Percentiles rank a stretch among this genome's conserved stretches.
Conservation (phyloP, 2,888 invertebrate species). For the Teleogryllus oceanicus region DNA sequence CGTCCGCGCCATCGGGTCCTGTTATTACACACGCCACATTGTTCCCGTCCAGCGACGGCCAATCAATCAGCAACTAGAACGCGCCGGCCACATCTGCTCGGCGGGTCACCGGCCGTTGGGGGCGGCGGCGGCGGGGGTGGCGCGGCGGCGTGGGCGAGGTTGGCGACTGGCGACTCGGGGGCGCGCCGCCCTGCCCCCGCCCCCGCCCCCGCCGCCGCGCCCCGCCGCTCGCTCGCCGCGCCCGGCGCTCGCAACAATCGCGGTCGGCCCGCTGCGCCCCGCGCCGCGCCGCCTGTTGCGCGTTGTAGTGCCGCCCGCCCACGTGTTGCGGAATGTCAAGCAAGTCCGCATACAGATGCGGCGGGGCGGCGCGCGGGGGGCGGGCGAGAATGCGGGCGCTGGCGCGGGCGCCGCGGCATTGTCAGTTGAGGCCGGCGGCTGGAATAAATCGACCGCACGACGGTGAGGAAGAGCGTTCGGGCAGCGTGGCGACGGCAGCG, state of each 20-base stretch:
- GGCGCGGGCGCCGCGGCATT: not conserved
- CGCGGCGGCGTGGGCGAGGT: not conserved
- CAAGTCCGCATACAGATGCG: slow-evolving; percentile 6
- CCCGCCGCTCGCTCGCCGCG: not conserved
- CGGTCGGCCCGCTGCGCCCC: not conserved
- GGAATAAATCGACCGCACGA: slow-evolving; percentile 3
- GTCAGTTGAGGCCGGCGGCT: not conserved
- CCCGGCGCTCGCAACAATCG: not conserved
- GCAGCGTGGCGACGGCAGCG: not conserved
- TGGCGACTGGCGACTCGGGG: not conserved
- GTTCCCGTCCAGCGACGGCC: slow-evolving; percentile 5
- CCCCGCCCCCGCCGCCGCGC: not conserved
- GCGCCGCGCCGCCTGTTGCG: not conserved
- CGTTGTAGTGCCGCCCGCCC: slow-evolving; percentile 5
- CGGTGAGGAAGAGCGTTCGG: not conserved
- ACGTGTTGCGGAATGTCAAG: slow-evolving; percentile 18
- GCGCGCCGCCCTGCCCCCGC: not conserved
- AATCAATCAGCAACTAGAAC: slow-evolving; percentile 6
- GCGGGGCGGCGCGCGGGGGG: not conserved
- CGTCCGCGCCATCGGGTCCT: slow-evolving; percentile 9
- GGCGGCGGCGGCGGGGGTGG: not conserved
- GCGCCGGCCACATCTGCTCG: slow-evolving; percentile 1
- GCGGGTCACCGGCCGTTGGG: not conserved
- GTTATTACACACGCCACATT: slow-evolving; percentile 18
- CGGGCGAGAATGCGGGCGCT: not conserved